These are phyloP conservation scores for Connochaetes taurinus DNA, from an alignment of 2,113 vertebrate genomes.

Conservation along the genomic window DNA sequence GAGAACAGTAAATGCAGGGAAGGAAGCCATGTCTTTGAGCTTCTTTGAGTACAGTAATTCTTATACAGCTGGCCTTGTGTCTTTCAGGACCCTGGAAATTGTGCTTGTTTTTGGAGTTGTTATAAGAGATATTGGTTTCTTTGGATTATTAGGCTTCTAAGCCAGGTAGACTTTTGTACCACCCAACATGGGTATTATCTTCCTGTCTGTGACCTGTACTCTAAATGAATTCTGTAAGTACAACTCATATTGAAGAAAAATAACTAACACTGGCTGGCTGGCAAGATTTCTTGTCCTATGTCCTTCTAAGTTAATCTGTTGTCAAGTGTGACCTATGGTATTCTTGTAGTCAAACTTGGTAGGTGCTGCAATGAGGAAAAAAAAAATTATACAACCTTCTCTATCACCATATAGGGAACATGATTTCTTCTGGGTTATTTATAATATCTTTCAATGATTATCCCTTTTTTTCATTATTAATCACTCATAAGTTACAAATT, in stretches of 20 bases:
- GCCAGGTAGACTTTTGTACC: neutral
- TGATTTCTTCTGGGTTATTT: neutral
- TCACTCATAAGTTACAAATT: neutral
- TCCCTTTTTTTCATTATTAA: neutral
- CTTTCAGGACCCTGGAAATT: neutral
- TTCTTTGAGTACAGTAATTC: neutral
- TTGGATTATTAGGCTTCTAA: neutral
- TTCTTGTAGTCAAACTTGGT: neutral
- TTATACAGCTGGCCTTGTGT: neutral
- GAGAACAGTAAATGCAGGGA: neutral
- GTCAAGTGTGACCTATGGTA: neutral
- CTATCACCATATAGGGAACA: neutral
- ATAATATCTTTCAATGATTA: neutral
- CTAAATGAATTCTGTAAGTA: neutral
- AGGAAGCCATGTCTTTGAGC: neutral
- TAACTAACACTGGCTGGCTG: neutral
- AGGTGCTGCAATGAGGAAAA: neutral
- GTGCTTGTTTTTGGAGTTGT: neutral
- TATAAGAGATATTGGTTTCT: neutral
- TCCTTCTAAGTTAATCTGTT: neutral
- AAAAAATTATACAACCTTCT: neutral
- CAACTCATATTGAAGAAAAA: neutral
- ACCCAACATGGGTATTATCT: neutral
- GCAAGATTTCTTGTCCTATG: neutral
- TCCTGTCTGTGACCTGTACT: neutral